Percentiles rank a stretch among this genome's conserved stretches.
phyloP scores from a whole-genome alignment of 2,888 invertebrate genomes.

The Coecobrya sp. region DNA sequence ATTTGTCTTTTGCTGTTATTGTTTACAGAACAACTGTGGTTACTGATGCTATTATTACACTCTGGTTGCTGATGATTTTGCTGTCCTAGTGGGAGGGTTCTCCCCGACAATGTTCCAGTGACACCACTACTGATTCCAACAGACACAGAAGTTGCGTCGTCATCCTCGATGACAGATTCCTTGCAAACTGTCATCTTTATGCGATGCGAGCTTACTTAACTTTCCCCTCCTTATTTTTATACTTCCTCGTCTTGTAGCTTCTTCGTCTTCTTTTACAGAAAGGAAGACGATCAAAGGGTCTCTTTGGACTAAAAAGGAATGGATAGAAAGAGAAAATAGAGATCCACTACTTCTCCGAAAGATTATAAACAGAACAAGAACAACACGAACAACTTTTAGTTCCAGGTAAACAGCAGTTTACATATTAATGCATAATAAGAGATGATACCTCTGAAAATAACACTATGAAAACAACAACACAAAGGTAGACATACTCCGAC shows the following conservation, averaged over 20 bases:
- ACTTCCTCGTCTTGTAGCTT: not conserved
- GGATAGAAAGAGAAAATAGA: not conserved
- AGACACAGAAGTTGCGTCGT: conserved; percentile 51
- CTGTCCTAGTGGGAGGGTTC: conserved; percentile 70
- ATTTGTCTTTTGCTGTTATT: conserved; percentile 59
- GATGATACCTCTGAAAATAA: conserved; percentile 8
- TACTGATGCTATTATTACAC: conserved; percentile 49
- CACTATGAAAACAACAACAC: not conserved
- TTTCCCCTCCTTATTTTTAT: conserved; percentile 40
- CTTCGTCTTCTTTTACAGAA: conserved; percentile 42
- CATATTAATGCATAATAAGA: conserved; percentile 54
- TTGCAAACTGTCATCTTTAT: conserved; percentile 79
- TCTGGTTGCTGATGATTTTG: conserved; percentile 37
- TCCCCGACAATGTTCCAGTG: conserved; percentile 11
- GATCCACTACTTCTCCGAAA: conserved; percentile 4
- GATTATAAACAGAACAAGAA: conserved; percentile 26
- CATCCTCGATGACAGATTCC: conserved; percentile 77
- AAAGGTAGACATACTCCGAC: conserved; percentile 16
- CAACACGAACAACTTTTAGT: conserved; percentile 1
- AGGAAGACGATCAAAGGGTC: conserved; percentile 44
- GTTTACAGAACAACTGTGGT: not conserved
- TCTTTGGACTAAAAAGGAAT: conserved; percentile 36
- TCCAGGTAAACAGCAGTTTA: conserved; percentile 60
- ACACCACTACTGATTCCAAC: conserved; percentile 45
- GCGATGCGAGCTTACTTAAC: conserved; percentile 68